Evolutionary conservation across 1,140 invertebrate genomes (phyloP).

Genomic region (Bombus superbus): DNA sequence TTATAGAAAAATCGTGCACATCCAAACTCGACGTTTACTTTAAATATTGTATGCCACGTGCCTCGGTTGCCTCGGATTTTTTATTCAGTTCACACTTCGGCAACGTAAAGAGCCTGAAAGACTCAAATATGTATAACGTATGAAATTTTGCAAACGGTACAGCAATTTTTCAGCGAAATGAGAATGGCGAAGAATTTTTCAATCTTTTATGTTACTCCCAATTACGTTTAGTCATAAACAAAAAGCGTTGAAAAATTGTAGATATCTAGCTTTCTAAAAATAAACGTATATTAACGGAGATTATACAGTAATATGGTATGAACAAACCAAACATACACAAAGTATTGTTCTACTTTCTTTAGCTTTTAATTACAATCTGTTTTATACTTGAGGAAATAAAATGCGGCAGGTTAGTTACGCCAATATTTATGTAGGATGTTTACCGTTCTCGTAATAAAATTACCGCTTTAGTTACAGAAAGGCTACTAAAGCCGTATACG

Average conservation of each 20-base stretch:
- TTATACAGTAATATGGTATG: background rate
- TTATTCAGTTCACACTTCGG: background rate
- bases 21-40: background rate
- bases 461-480: background rate
- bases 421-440: background rate
- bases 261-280: no score
- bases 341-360: no score
- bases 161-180: background rate
- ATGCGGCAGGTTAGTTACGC: no score
- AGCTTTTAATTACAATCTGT: background rate
- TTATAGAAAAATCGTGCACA: constrained; percentile 6
- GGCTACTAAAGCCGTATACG: background rate
- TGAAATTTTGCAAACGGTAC: background rate
- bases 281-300: no score
- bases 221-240: background rate
- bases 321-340: background rate
- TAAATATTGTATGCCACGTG: constrained; percentile 27
- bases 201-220: no score
- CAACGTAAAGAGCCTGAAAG: background rate
- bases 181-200: background rate
- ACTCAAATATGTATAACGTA: background rate
- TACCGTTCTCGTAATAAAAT: background rate
- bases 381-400: background rate
- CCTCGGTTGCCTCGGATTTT: background rate
- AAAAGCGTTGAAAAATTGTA: no score